Base-by-base conservation (phyloP, 1,140 invertebrate species). In the Eufriesea mexicana region DNA sequence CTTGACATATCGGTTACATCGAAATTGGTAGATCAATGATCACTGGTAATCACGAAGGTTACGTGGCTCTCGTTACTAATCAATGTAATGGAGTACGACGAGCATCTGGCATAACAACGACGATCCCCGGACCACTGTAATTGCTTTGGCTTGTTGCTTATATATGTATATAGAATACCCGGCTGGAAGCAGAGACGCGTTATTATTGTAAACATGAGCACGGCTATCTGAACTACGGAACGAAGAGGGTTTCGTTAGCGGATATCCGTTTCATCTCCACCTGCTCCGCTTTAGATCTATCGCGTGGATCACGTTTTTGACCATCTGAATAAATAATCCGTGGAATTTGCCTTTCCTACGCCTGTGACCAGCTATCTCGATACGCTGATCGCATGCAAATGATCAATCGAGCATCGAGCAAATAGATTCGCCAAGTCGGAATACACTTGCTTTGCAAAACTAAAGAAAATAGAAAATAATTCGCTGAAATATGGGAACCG, bases 51-150 rank as follows among this genome's bases (percentile, higher is more conserved):
- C 73, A 47, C 25, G 61, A 61, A 83, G 54, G 64, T 82, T 76
- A 79, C 74, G 49, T 45, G 55, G 62, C 20, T 84, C 75, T 61
- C 51, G 71, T 86, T 86, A 84, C 84, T 88, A 88, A 85, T 78
- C 62, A 87, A 89, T 68, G 75, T 88, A 85, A 86, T 86, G 71
- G 76, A 86, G 82, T 75, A 75, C 62, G 71, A 77, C 28, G 72
- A 78, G 51, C 80, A 77, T 83, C 55, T 72, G 57, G 68, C 74
- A 82, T 86, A 86, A 83, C 72, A 86, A 64, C 62, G 61, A 85
- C 64, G 84, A 73, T 74, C 42, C 49, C 64, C n/a, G 66, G 51
- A 45, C 57, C 54, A 20, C 28, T 54, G 59, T 79, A 86, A 86
- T 86, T 86, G 78, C 77, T 45, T 77, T 72, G 62, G 57, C 68